Evolutionary conservation across 2,113 vertebrate genomes (phyloP).

Genomic region (Craseonycteris thonglongyai): DNA sequence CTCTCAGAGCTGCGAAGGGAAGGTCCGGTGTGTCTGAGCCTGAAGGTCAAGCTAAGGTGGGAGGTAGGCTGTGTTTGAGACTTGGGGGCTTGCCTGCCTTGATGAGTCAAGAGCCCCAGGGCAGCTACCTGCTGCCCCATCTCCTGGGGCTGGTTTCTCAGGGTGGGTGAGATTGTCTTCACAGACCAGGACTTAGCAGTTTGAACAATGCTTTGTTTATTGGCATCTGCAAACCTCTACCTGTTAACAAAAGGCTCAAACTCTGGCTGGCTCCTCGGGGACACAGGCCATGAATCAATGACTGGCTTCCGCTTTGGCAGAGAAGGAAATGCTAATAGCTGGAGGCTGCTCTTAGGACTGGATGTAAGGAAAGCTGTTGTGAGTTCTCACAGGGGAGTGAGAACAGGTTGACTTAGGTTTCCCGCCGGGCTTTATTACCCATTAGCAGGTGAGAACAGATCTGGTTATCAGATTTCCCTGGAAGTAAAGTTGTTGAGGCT

Average conservation of each 20-base stretch:
- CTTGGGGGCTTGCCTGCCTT: not conserved
- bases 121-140: not conserved
- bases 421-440: not conserved
- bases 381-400: not conserved
- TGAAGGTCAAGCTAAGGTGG: not conserved
- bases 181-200: not conserved
- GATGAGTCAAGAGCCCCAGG: not conserved
- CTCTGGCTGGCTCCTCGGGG: not conserved
- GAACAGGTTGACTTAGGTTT: not conserved
- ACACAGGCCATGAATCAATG: constrained; percentile 7
- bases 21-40: not conserved
- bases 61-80: not conserved
- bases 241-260: constrained; percentile 23
- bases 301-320: constrained; percentile 36
- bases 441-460: not conserved
- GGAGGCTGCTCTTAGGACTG: not conserved
- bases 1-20: not conserved
- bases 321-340: not conserved
- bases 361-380: not conserved
- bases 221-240: constrained; percentile 7
- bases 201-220: not conserved
- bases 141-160: not conserved
- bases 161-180: not conserved
- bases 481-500: not conserved
- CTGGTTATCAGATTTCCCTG: not conserved